Evolutionary conservation across 2,113 vertebrate genomes (phyloP).

Genomic region (Symphodus melops): DNA sequence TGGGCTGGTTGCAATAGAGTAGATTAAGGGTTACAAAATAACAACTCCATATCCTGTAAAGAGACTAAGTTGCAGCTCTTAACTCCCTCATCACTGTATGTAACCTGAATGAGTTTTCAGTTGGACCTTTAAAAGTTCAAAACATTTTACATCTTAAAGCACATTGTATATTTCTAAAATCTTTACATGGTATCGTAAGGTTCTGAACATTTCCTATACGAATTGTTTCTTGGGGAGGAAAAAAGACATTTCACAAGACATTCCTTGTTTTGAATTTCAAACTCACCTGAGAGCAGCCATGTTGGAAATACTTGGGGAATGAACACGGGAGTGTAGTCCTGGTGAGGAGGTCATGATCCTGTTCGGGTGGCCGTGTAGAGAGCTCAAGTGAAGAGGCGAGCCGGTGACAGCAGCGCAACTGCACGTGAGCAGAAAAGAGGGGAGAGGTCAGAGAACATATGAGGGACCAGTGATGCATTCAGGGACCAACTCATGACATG

Average conservation of each 20-base stretch:
- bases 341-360: conserved; percentile 88
- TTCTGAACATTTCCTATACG: neutral
- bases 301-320: conserved; percentile 92
- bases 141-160: neutral
- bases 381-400: conserved; percentile 93
- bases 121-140: too few relatives aligned
- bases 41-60: too few relatives aligned
- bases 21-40: too few relatives aligned
- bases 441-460: neutral
- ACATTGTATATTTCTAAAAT: neutral
- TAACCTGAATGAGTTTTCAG: too few relatives aligned
- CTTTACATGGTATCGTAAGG: neutral
- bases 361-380: conserved; percentile 91
- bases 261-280: neutral
- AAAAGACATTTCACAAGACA: too few relatives aligned
- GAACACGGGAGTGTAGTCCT: conserved; percentile 88
- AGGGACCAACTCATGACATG: neutral
- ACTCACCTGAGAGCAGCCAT: conserved; percentile 94
- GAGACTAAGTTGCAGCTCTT: too few relatives aligned
- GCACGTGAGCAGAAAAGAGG: neutral
- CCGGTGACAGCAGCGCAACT: conserved; percentile 47
- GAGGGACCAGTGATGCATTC: neutral
- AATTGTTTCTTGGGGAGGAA: too few relatives aligned
- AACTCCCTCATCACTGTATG: too few relatives aligned
- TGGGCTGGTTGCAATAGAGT: too few relatives aligned